phyloP scores from a whole-genome alignment of 2,113 vertebrate species.

The Strigops habroptila region DNA sequence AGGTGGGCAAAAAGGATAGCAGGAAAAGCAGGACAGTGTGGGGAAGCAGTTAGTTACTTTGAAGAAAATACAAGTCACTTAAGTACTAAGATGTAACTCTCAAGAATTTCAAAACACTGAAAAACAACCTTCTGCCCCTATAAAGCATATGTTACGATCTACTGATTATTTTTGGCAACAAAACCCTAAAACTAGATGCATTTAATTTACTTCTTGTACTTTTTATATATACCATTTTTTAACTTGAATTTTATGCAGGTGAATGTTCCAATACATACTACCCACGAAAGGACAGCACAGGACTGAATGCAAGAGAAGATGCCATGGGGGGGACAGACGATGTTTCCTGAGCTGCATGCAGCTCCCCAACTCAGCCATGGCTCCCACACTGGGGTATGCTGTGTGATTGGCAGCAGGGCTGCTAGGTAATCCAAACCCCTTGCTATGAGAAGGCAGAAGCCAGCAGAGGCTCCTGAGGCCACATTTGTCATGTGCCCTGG shows the following conservation, averaged over 20 bases:
- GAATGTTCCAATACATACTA: rapidly evolving
- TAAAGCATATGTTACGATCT: background rate
- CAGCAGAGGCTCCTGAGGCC: background rate
- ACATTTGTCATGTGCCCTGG: background rate
- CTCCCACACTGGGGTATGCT: rapidly evolving
- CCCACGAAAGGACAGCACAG: background rate
- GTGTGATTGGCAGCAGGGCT: constrained; percentile 10
- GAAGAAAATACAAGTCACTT: background rate
- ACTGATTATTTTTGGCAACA: background rate
- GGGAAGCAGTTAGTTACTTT: background rate
- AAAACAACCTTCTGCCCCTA: background rate
- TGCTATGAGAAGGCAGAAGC: background rate
- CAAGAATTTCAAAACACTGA: background rate
- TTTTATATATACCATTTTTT: background rate
- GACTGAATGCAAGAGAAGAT: background rate
- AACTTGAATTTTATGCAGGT: background rate
- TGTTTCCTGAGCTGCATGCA: rapidly evolving
- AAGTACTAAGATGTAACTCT: background rate
- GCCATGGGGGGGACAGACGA: rapidly evolving
- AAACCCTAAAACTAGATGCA: background rate
- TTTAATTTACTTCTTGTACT: background rate
- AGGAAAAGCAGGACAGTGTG: background rate
- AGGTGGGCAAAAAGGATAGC: background rate
- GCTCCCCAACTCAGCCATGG: rapidly evolving
- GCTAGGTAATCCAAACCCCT: background rate